Base-by-base conservation (phyloP, 2,888 invertebrate species). In the Heliconius charithonia region DNA sequence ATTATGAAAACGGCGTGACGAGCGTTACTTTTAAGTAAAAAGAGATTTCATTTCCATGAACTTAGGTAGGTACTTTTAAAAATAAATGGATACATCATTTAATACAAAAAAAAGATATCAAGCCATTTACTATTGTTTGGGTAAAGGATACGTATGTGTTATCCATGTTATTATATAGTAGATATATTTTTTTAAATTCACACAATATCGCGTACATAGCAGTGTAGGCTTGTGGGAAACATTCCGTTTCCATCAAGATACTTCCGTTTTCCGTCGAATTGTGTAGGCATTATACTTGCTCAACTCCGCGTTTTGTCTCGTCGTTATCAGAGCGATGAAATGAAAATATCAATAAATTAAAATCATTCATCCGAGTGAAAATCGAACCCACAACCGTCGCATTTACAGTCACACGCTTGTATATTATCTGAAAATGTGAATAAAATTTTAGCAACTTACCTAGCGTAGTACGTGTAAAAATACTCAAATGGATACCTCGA, bases 401-500 rank as follows among this genome's bases (percentile, higher is more conserved):
- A 59, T 10, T 22, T 10, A 51, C 51, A 19, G 2, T 51, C 45
- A 51, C 19, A 51, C 7, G 19, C 2, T 51, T 6, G 19, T 51
- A 51, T 2, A 51, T 16, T 72, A 32, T 29, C 25, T 59, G 13
- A 59, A 32, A 25, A 25, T n/a, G 32, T 29, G 29, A 56, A 71
- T n/a, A 51, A 56, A 56, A 56, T 56, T 71, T 51, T 13, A n/a
- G 13, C 71, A 71, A 72, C 16, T 59, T 37, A 32, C 37, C n/a
- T 7, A 72, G 41, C 6, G 3, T n/a, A 2, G 51, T 56, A 71
- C 71, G 32, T 56, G 32, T 56, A 59, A 16, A 45, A 29, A 56
- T 56, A 56, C 37, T 72, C 16, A 59, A 56, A 56, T 71, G 51
- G 71, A 13, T 56, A 71, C 51, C 27, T 71, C 51, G 70, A n/a